Conservation (phyloP, 2,888 invertebrate genomes). For the Campoplex nolae region DNA sequence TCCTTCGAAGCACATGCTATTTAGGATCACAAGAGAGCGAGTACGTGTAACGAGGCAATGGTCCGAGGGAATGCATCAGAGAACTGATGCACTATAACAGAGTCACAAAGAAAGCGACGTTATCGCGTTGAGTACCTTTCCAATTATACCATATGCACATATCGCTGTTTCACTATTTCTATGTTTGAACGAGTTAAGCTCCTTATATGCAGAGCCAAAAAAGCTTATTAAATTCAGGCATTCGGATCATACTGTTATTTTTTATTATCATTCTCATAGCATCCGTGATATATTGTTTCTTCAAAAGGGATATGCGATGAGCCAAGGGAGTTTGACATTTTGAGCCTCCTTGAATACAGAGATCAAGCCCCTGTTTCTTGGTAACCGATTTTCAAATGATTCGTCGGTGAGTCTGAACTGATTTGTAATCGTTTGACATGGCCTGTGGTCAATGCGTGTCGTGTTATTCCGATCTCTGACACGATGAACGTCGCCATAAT, state of each 20-base stretch:
- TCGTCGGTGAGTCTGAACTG: not conserved
- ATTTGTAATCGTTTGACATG: not conserved
- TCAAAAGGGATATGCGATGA: no score
- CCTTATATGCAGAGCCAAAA: not conserved
- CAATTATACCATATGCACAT: slow-evolving; percentile 16
- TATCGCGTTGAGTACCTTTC: slow-evolving; percentile 59
- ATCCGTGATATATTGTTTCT: not conserved
- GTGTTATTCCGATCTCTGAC: not conserved
- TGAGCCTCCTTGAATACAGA: not conserved
- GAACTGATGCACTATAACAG: slow-evolving; percentile 71
- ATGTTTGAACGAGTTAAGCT: not conserved
- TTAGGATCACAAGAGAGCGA: slow-evolving; percentile 13
- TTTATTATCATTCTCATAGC: not conserved
- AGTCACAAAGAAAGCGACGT: slow-evolving; percentile 76
- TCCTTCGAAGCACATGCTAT: slow-evolving; percentile 45
- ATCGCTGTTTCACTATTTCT: not conserved
- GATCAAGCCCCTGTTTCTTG: no score
- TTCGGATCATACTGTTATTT: not conserved
- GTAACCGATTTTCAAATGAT: not conserved
- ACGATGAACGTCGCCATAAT: no score
- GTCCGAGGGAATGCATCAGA: slow-evolving; percentile 42
- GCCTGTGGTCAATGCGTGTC: not conserved
- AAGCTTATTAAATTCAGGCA: not conserved
- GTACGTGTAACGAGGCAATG: slow-evolving; percentile 39
- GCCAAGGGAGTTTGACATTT: not conserved